These are phyloP conservation scores for Aphelenchoides fujianensis DNA, from an alignment of 1,140 invertebrate genomes.

Conservation along the genomic window DNA sequence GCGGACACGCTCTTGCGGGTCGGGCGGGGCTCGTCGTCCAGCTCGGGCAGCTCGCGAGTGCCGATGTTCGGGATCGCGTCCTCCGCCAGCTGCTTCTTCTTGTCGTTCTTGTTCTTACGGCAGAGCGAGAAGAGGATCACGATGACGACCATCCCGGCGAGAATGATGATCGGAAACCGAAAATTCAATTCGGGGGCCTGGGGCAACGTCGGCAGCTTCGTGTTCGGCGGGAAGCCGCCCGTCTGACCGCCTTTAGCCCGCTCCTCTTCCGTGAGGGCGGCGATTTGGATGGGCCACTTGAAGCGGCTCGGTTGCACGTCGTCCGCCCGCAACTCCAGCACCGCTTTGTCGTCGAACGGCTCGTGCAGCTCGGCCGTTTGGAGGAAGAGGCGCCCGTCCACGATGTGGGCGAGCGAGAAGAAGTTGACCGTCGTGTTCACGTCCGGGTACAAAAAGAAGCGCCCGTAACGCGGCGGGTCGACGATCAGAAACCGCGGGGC, in stretches of 20 bases:
- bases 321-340: slow-evolving; percentile 46
- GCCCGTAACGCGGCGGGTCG: slow-evolving; percentile 41
- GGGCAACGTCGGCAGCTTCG: slow-evolving; percentile 6
- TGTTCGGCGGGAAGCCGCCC: background rate
- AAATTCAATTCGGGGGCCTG: slow-evolving; percentile 41
- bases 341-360: slow-evolving; percentile 33
- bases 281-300: slow-evolving; percentile 35
- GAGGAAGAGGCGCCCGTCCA: slow-evolving; percentile 47
- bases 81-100: slow-evolving; percentile 10
- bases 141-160: slow-evolving; percentile 31
- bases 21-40: background rate
- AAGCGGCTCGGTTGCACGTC: slow-evolving; percentile 50
- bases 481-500: slow-evolving; percentile 56
- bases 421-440: slow-evolving; percentile 50
- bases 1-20: background rate
- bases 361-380: slow-evolving; percentile 35
- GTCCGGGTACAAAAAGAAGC: slow-evolving; percentile 52
- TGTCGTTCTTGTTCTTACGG: slow-evolving; percentile 21
- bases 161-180: slow-evolving; percentile 42
- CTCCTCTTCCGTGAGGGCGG: slow-evolving; percentile 23
- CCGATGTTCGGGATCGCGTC: slow-evolving; percentile 18
- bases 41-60: slow-evolving; percentile 27
- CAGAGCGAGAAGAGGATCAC: slow-evolving; percentile 43
- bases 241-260: slow-evolving; percentile 16
- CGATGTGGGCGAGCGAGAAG: slow-evolving; percentile 55